A percentile compares a stretch with the other conserved stretches of the same genome.
These are phyloP conservation scores for Mormyrus iriodes DNA, from an alignment of 2,113 vertebrate genomes.

Conservation along the genomic window DNA sequence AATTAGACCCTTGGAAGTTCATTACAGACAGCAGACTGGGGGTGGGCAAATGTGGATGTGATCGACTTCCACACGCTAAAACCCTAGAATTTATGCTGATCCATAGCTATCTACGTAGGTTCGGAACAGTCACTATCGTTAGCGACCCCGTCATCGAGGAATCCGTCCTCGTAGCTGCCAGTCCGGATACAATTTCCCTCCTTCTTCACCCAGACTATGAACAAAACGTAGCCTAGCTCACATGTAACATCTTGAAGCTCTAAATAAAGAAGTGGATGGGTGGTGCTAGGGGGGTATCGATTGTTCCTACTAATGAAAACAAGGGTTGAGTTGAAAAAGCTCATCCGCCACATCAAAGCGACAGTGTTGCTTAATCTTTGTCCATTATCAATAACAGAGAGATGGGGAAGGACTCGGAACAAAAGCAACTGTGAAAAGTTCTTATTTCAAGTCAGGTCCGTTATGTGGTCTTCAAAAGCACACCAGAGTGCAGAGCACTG, in stretches of 20 bases:
- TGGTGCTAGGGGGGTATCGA: not conserved
- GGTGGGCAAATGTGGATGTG: constrained; percentile 14
- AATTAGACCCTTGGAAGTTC: constrained; percentile 29
- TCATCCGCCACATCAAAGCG: constrained; percentile 19
- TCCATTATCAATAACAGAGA: constrained; percentile 13
- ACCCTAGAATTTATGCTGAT: not conserved
- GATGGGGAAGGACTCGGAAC: not conserved
- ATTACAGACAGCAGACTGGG: constrained; percentile 19
- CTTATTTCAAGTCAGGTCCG: constrained; percentile 8
- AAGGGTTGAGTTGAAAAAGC: constrained; percentile 14
- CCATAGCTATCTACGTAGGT: not conserved
- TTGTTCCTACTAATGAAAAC: constrained; percentile 9
- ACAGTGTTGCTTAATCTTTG: not conserved
- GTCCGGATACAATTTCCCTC: not conserved
- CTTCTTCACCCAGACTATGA: not conserved
- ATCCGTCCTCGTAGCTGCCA: not conserved
- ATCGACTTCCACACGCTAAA: not conserved
- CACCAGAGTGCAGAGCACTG: constrained; percentile 6
- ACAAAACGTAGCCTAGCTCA: not conserved
- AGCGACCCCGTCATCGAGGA: not conserved
- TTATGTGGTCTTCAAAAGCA: constrained; percentile 14
- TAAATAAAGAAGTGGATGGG: constrained; percentile 1
- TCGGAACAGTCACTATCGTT: not conserved
- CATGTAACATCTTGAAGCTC: constrained; percentile 1
- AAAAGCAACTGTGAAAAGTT: constrained; percentile 11